Percentiles rank a stretch among this genome's conserved stretches.
phyloP scores from a whole-genome alignment of 2,888 invertebrate species.

The Lamellibrachia satsuma region DNA sequence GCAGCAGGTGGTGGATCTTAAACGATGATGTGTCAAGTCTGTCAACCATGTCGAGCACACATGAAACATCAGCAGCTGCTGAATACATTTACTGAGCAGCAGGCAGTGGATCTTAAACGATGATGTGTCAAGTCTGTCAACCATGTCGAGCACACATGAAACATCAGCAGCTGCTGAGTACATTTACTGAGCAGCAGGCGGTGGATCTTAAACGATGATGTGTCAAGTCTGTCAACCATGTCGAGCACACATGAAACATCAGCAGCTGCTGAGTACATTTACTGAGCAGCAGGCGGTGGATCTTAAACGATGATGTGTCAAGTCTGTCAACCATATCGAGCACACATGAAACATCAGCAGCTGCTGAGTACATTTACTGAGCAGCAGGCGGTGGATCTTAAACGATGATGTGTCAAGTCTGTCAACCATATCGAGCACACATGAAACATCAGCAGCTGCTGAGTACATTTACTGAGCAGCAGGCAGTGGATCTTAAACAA shows the following conservation, averaged over 20 bases:
- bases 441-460: too few species aligned
- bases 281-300: too few species aligned
- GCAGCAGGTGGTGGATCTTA: not conserved
- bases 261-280: too few species aligned
- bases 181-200: not conserved
- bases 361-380: not conserved
- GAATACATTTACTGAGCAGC: too few species aligned
- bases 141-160: not conserved
- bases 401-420: not conserved
- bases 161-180: not conserved
- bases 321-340: not conserved
- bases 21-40: not conserved
- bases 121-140: not conserved
- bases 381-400: not conserved
- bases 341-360: not conserved
- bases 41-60: too few species aligned
- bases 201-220: not conserved
- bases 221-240: too few species aligned
- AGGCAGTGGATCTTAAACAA: too few species aligned
- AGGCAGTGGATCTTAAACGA: too few species aligned
- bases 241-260: too few species aligned
- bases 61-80: too few species aligned
- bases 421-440: too few species aligned
- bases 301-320: not conserved
- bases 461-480: too few species aligned